Evolutionary conservation across 2,113 vertebrate species (phyloP).

Genomic region (Misgurnus mizolepis): DNA sequence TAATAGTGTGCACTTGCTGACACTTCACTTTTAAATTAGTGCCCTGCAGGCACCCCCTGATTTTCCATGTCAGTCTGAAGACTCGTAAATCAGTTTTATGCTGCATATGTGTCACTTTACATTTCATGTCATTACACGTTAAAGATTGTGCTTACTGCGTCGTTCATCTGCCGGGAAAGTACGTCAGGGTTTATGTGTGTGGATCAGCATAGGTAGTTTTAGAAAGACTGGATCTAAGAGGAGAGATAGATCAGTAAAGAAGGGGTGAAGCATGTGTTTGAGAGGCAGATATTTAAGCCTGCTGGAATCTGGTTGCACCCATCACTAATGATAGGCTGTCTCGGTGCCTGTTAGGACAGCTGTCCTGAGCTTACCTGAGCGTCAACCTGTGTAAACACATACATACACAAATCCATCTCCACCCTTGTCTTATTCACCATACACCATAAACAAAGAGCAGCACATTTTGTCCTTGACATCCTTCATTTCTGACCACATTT

Average conservation of each 20-base stretch:
- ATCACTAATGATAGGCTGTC: conserved; percentile 55
- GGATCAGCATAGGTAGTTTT: not conserved
- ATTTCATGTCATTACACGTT: conserved; percentile 30
- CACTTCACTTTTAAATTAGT: not conserved
- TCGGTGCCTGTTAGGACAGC: conserved; percentile 57
- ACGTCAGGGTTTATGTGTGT: not conserved
- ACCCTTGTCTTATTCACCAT: conserved; percentile 19
- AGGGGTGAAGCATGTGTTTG: conserved; percentile 24
- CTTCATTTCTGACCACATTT: conserved; percentile 11
- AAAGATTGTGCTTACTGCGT: conserved; percentile 35
- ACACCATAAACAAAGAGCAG: conserved; percentile 41
- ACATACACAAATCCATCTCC: conserved; percentile 42
- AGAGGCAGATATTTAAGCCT: conserved; percentile 53
- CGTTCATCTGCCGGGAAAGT: conserved; percentile 1
- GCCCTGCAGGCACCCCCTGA: not conserved
- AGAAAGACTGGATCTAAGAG: not conserved
- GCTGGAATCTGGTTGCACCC: conserved; percentile 57
- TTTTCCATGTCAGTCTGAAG: not conserved
- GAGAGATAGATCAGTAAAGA: conserved; percentile 21
- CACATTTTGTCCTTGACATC: not conserved
- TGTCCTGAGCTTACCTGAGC: conserved; percentile 55
- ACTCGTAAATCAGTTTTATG: not conserved
- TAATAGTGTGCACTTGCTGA: not conserved
- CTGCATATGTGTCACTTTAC: not conserved
- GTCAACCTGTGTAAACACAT: conserved; percentile 48